Evolutionary conservation across 2,888 invertebrate species (phyloP), one percentile per base, ranked within the genome.

Genomic region (Mimumesa dahlbomi): DNA sequence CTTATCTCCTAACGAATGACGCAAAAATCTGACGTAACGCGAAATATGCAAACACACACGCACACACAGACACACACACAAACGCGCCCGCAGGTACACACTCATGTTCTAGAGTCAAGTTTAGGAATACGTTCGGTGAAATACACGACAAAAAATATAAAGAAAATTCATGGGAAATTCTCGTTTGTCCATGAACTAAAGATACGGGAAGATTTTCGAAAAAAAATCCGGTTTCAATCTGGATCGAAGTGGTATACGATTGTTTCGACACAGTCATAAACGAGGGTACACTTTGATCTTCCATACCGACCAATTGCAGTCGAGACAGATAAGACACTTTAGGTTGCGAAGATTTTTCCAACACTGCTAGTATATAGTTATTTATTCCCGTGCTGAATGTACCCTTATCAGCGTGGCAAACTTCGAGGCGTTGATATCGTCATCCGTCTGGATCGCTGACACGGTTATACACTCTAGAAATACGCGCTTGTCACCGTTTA

Each of bases 351-450:
- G 36, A 56, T 70, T 70, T 68, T 59, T 70, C 34, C 58, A n/a
- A 46, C 31, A 29, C 2, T 58, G 70, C 62, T 62, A 63, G 67
- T 75, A n/a, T n/a, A n/a, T n/a, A 57, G 75, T 79, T 82, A 75
- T 82, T 83, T 83, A 79, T 70, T 78, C 56, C 54, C 53, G 62
- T 52, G 67, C 67, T 77, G 66, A 77, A 81, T 65, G 68, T 59
- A 21, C 63, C 25, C 70, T 83, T 83, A 83, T 83, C 81, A 73
- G 63, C 36, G 48, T 61, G 36, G 25, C 46, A 21, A 52, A 29
- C 50, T 48, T 5, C 19, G 56, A 70, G 63, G 48, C 59, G 38
- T 63, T 65, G 74, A 79, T 77, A 75, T 72, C 76, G 67, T 63
- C 62, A 21, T 19, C 19, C 45, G 73, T 75, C 72, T 76, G 58